Evolutionary conservation across 2,888 invertebrate genomes (phyloP).

Genomic region (Caenorhabditis wallacei): DNA sequence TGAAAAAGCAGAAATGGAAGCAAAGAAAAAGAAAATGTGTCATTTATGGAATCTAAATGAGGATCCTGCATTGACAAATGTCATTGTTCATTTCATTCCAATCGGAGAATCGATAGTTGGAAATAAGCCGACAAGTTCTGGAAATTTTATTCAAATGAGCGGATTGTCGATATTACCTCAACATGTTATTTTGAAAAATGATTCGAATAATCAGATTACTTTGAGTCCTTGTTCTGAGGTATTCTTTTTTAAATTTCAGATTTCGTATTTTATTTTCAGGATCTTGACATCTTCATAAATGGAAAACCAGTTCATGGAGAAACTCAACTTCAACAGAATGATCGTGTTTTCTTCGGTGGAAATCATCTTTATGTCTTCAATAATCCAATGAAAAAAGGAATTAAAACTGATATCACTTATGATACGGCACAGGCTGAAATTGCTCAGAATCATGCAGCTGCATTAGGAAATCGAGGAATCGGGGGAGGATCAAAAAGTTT

Average conservation of each 20-base stretch:
- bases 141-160: conserved; percentile 84
- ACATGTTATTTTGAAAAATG: conserved; percentile 85
- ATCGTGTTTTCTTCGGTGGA: conserved; percentile 85
- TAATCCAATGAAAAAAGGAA: conserved; percentile 84
- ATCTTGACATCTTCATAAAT: conserved; percentile 84
- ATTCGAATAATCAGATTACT: conserved; percentile 79
- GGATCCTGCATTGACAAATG: conserved; percentile 86
- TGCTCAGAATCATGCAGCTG: conserved; percentile 84
- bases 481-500: conserved; percentile 46
- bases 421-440: conserved; percentile 86
- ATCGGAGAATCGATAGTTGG: conserved; percentile 83
- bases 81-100: conserved; percentile 85
- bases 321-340: conserved; percentile 85
- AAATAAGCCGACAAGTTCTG: conserved; percentile 83
- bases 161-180: conserved; percentile 85
- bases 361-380: conserved; percentile 86
- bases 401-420: conserved; percentile 84
- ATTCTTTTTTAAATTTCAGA: not conserved
- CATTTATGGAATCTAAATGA: conserved; percentile 86
- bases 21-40: conserved; percentile 81
- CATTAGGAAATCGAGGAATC: conserved; percentile 57
- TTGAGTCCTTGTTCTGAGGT: conserved; percentile 79
- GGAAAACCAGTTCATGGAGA: conserved; percentile 85
- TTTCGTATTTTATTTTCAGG: conserved; percentile 15
- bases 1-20: conserved; percentile 73